Base-by-base conservation (phyloP, 2,888 invertebrate genomes). In the Eilema sororculum region DNA sequence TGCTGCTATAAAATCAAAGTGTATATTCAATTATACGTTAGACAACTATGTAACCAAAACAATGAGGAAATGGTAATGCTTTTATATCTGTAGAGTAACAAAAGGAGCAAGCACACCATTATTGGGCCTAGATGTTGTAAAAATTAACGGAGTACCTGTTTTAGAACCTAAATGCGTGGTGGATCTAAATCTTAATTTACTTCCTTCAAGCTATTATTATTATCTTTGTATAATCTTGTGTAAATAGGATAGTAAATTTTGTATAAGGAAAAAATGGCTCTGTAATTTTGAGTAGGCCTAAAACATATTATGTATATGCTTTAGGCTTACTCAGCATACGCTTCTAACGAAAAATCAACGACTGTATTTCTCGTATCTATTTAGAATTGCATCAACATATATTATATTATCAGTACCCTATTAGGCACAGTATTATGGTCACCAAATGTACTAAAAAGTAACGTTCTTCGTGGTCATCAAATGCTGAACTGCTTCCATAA, bases 71-170 rank as follows among this genome's bases (percentile, higher is more conserved):
- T 75, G 71, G 73, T 69, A 80, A 80, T 79, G 30, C 63, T 28
- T 59, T 69, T 67, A 70, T 79, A 82, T 82, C 76, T 69, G 72
- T 65, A 71, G 64, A 78, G 79, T 83, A 81, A 79, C 78, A 78
- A 73, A 74, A 72, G 75, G 74, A 72, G 76, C 59, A 65, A 73
- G 67, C 58, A 66, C 69, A 78, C 76, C 70, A 67, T 68, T n/a
- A 68, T 69, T 74, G 68, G 13, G 5, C 73, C 56, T 66, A 57
- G 64, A 59, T 72, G 78, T 67, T 73, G 65, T 83, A 74, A 83
- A 82, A 83, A 71, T 65, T 73, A 82, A 83, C 76, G 69, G 66
- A 62, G 64, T 63, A 67, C 67, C 62, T 63, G 66, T 71, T 68
- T 76, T 68, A 68, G 73, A 52, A 52, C 2, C n/a, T 52, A n/a